Base-by-base conservation (phyloP, 2,797 vertebrate species). In the Pygocentrus nattereri region DNA sequence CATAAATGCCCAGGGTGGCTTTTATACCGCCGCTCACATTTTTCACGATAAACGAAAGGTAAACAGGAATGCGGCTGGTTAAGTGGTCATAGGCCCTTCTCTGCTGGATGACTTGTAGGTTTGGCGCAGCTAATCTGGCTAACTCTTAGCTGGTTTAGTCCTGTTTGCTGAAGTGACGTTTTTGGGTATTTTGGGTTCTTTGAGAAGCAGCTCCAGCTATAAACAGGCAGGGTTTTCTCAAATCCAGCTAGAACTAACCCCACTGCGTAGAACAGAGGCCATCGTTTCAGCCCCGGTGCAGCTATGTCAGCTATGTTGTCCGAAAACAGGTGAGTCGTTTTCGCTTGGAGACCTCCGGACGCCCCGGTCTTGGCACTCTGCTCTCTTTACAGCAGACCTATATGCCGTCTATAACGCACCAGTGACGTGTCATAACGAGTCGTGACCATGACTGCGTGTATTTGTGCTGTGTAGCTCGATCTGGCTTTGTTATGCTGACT, bases 261-360 rank as follows among this genome's bases (percentile, higher is more conserved):
- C 49, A 25, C 34, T 73, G 27, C 27, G 19, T 41, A 19, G 38
- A 61, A 44, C 38, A 41, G 41, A 27, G 7, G 50, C 34, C 47
- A 19, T 18, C 38, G 0, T 16, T 69, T 78, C 30, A 23, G 11
- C 70, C 8, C 23, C 27, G 25, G 62, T 54, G 71, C 54, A 65
- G 44, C 87, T 86, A 95, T 95, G 94, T 92, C 54, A 65, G 44
- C 87, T 86, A 95, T 95, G 94, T 92, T 95, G 88, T 93, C 93
- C 81, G 94, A 94, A 89, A 94, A 85, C 88, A 94, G 94, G 94
- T 70, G 18, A 79, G 31, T 59, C n/a, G 6, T 74, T 25, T 70
- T 79, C 54, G 3, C 47, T 23, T 71, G 19, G 21, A 13, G 23
- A 44, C n/a, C 70, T 34, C 8, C 27, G 41, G 44, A 11, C 41